phyloP scores from a whole-genome alignment of 35 echinoderm and acorn worm species.

The Hemicentrotus pulcherrimus region DNA sequence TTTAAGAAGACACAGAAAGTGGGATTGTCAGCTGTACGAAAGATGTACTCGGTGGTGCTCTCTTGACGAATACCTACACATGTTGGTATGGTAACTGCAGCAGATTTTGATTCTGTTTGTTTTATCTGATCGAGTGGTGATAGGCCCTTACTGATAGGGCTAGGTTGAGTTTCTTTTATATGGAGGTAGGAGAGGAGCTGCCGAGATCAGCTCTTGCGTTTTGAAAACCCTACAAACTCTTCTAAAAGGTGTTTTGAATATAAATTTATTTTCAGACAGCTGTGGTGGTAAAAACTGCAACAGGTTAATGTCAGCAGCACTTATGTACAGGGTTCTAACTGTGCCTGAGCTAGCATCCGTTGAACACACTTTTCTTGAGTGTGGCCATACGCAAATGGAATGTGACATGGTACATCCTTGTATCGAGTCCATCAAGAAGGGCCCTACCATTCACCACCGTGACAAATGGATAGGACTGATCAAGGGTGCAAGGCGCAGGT shows the following conservation, averaged over 20 bases:
- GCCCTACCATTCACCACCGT: background rate
- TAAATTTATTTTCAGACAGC: background rate
- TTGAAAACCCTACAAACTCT: background rate
- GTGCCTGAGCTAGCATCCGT: background rate
- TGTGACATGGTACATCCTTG: constrained; percentile 1
- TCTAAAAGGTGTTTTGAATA: background rate
- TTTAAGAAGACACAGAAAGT: constrained; percentile 78
- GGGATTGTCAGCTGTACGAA: constrained; percentile 57
- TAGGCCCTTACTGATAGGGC: no score
- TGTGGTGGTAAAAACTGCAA: background rate
- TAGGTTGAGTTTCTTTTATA: no score
- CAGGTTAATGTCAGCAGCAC: constrained; percentile 9
- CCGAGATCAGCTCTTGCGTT: background rate
- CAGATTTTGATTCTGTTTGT: no score
- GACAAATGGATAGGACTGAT: background rate
- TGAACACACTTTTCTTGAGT: background rate
- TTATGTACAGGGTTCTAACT: background rate
- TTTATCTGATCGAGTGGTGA: no score
- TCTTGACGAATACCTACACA: constrained; percentile 73
- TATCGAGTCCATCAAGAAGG: background rate
- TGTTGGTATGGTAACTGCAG: constrained; percentile 62
- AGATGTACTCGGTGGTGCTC: constrained; percentile 61
- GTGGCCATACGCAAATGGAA: background rate
- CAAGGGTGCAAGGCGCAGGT: background rate
- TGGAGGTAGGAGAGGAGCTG: background rate